Evolutionary conservation across 2,797 vertebrate genomes (phyloP).

Genomic region (Alauda arvensis): DNA sequence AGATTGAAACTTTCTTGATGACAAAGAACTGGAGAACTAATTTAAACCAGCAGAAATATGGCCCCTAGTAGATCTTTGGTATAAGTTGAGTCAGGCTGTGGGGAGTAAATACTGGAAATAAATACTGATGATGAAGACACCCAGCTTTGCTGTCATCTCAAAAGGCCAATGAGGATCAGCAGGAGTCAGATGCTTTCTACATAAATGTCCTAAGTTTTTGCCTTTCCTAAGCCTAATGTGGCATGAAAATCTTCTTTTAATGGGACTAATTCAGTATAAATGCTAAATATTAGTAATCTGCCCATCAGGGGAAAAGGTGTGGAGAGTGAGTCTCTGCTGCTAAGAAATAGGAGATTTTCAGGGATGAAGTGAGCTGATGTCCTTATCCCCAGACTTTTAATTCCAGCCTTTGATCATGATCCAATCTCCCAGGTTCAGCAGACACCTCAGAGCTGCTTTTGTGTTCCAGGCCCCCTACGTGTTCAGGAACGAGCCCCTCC

Average conservation of each 20-base stretch:
- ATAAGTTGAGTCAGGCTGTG: not conserved
- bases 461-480: slow-evolving; percentile 80
- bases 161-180: not conserved
- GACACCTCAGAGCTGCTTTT: not conserved
- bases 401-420: not conserved
- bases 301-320: accelerated
- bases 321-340: not conserved
- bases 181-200: not conserved
- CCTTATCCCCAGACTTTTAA: not conserved
- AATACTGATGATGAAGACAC: not conserved
- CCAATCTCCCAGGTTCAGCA: not conserved
- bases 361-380: not conserved
- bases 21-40: not conserved
- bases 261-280: not conserved
- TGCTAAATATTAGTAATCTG: not conserved
- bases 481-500: slow-evolving; percentile 75
- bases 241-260: not conserved
- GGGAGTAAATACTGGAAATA: not conserved
- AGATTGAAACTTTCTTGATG: not conserved
- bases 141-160: not conserved
- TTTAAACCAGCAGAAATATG: not conserved
- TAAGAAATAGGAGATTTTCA: not conserved
- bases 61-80: not conserved
- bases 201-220: not conserved
- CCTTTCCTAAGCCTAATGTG: not conserved